Evolutionary conservation across 2,797 vertebrate genomes (phyloP).

Genomic region (Neosalanx taihuensis): DNA sequence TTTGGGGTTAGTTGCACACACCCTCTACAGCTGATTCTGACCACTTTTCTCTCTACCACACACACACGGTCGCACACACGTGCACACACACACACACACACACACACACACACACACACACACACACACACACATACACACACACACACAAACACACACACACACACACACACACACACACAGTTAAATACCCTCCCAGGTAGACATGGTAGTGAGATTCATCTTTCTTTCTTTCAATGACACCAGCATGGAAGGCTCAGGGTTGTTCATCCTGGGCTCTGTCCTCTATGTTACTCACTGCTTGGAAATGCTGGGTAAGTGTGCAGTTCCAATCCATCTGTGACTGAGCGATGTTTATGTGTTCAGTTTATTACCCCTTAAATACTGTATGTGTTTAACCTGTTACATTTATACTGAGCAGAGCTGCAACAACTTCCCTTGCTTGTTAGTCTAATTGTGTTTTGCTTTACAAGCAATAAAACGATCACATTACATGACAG

Average conservation of each 20-base stretch:
- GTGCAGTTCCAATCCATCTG: constrained; percentile 50
- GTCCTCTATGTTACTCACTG: constrained; percentile 62
- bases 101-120: constrained; percentile 21
- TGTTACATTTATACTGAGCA: constrained; percentile 45
- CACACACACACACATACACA: constrained; percentile 21
- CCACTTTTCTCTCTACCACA: constrained; percentile 14
- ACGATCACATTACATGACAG: constrained; percentile 23
- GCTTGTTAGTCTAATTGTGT: constrained; percentile 47
- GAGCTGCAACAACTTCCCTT: constrained; percentile 36
- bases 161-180: constrained; percentile 29
- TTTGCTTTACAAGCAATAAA: constrained; percentile 41
- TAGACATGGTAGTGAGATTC: constrained; percentile 28
- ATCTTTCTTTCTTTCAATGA: constrained; percentile 48
- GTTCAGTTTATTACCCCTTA: constrained; percentile 51
- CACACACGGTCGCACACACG: constrained; percentile 21
- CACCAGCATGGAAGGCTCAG: constrained; percentile 66
- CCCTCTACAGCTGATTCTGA: constrained; percentile 6
- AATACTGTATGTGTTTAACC: constrained; percentile 56
- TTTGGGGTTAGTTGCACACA: constrained; percentile 37
- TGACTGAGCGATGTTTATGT: constrained; percentile 58
- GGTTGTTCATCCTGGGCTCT: constrained; percentile 64
- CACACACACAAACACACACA: constrained; percentile 34
- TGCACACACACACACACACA: constrained; percentile 19
- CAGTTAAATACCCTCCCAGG: constrained; percentile 47
- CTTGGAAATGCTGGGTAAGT: constrained; percentile 68